Base-by-base conservation (phyloP, 2,797 vertebrate genomes). In the Vireo griseus region DNA sequence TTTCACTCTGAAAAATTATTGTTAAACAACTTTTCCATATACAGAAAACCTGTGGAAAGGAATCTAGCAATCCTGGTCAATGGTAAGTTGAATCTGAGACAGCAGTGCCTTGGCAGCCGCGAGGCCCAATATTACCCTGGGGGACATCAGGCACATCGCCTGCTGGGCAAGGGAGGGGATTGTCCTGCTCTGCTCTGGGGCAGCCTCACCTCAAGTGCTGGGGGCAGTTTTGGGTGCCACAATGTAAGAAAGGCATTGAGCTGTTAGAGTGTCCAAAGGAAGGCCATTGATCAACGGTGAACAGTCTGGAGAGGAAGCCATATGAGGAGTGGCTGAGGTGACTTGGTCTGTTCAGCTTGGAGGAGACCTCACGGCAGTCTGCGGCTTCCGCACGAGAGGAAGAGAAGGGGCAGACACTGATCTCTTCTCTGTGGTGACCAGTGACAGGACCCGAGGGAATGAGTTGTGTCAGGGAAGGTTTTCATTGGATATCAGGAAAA, bases 321-420 rank as follows among this genome's bases (percentile, higher is more conserved):
- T 6, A 1, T 13, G 14, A 51, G 39, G 4, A 66, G 12, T 1
- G 11, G 20, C 28, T 40, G 33, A 52, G 39, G 20, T 39, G n/a
- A 45, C 13, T 73, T 21, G 45, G 20, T 52, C 11, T 44, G 67
- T 13, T 73, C 85, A 73, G 33, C 33, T 67, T 40, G 29, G 13
- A 87, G 17, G 14, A 55, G 21, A 59, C 1, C 39, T 59, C 33
- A 59, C 0, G 33, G 33, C 8, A 7, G 16, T 5, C 15, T 37
- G 1, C 20, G 40, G 6, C 15, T 16, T 35, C 16, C 52, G 47
- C 4, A 0, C 0, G 12, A 45, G 28, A 4, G 13, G 19, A 65
- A 65, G 22, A 14, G 5, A 16, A 65, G 13, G 7, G 16, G 3
- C 28, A 79, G 28, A 24, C 28, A 65, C 13, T 19, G n/a, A 57